Evolutionary conservation across 2,113 vertebrate genomes (phyloP).

Genomic region (Potamarius usumacintae): DNA sequence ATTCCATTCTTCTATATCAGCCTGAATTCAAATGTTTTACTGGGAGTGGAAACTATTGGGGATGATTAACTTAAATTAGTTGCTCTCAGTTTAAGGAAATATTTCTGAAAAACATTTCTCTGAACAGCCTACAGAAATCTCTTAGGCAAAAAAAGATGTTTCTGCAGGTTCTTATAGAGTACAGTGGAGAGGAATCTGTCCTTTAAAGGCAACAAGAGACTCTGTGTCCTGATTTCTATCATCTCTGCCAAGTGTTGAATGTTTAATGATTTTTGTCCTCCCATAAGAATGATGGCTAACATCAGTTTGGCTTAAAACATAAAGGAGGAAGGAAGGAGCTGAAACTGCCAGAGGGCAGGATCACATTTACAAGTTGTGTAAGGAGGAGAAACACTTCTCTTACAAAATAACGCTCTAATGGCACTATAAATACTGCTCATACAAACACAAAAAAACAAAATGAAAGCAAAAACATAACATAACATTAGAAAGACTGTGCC

Average conservation of each 20-base stretch:
- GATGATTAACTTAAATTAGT: too few relatives aligned
- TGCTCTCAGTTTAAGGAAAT: background rate
- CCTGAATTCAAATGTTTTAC: background rate
- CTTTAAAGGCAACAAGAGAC: background rate
- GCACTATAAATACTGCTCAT: background rate
- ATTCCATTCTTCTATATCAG: background rate
- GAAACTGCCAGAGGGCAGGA: background rate
- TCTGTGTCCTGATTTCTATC: background rate
- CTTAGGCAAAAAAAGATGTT: background rate
- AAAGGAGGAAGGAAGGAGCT: background rate
- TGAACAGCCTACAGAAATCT: background rate
- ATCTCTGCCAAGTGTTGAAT: background rate
- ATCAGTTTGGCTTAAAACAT: background rate
- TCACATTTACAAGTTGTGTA: background rate
- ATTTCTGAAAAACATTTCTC: background rate
- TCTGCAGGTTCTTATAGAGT: background rate
- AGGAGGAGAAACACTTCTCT: background rate
- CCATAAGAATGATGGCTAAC: background rate
- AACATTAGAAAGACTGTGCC: too few relatives aligned
- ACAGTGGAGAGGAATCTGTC: background rate
- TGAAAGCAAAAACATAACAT: too few relatives aligned
- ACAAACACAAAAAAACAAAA: background rate
- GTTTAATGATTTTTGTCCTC: slow-evolving; percentile 14
- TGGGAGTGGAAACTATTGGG: background rate
- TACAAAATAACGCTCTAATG: background rate